Evolutionary conservation across 2,797 vertebrate genomes (phyloP).

Genomic region (Hypotaenidia philippensis): DNA sequence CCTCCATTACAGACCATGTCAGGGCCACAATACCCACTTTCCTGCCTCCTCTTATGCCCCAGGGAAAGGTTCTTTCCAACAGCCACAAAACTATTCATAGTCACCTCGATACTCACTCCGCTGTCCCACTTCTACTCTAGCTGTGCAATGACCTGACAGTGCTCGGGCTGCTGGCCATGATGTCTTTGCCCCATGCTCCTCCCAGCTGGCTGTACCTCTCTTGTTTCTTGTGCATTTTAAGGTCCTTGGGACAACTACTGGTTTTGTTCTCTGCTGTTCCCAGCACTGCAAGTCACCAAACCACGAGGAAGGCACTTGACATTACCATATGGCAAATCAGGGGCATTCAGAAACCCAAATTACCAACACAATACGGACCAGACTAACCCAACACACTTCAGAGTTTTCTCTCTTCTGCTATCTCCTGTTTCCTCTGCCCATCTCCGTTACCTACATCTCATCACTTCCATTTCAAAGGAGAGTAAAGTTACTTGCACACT

Average conservation of each 20-base stretch:
- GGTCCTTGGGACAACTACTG: constrained; percentile 7
- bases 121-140: not conserved
- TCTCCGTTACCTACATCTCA: not conserved
- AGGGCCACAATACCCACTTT: not conserved
- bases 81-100: not conserved
- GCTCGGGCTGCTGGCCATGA: not conserved
- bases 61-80: not conserved
- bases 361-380: not conserved
- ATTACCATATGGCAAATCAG: not conserved
- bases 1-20: not conserved
- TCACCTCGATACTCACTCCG: not conserved
- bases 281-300: constrained; percentile 36
- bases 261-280: constrained; percentile 50
- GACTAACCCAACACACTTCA: not conserved
- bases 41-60: not conserved
- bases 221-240: constrained; percentile 6
- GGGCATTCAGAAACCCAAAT: not conserved
- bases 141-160: not conserved
- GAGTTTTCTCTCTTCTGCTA: not conserved
- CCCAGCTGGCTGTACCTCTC: not conserved
- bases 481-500: not conserved
- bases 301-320: not conserved
- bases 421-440: not conserved
- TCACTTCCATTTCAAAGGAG: not conserved
- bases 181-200: not conserved